These are phyloP conservation scores for Onthophagus taurus DNA, from an alignment of 1,140 invertebrate species.

Conservation along the genomic window DNA sequence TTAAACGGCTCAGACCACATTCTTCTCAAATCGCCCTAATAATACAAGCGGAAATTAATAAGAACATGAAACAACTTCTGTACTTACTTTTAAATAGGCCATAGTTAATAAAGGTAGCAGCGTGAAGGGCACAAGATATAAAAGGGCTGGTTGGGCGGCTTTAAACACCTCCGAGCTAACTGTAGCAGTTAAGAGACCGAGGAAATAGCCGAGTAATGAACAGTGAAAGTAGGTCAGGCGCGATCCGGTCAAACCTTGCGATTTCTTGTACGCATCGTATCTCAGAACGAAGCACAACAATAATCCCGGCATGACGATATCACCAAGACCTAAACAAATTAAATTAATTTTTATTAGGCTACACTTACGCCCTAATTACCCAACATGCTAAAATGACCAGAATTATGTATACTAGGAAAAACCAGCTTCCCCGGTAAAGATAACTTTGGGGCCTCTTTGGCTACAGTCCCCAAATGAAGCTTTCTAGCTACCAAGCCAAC, in stretches of 20 bases:
- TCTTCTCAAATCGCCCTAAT: conserved; percentile 85
- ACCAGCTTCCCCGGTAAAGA: conserved; percentile 94
- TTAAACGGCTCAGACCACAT: conserved; percentile 99
- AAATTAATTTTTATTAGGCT: no score
- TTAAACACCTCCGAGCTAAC: conserved; percentile 96
- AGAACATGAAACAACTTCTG: background rate
- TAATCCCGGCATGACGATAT: conserved; percentile 97
- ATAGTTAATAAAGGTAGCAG: conserved; percentile 90
- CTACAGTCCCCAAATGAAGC: conserved; percentile 78
- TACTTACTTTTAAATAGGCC: conserved; percentile 89
- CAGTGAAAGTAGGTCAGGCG: conserved; percentile 88
- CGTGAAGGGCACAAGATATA: conserved; percentile 96
- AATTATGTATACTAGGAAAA: conserved; percentile 92
- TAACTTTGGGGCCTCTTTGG: conserved; percentile 84
- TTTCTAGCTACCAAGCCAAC: conserved; percentile 88
- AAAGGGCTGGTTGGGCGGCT: conserved; percentile 91
- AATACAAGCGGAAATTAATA: conserved; percentile 29
- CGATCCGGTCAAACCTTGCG: conserved; percentile 40
- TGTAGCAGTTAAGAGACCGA: conserved; percentile 91
- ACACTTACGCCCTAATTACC: conserved; percentile 42
- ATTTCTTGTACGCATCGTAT: conserved; percentile 95
- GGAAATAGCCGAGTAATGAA: conserved; percentile 94
- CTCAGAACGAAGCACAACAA: conserved; percentile 90
- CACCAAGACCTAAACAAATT: conserved; percentile 61
- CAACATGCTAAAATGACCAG: conserved; percentile 94